phyloP scores from a whole-genome alignment of 2,113 vertebrate species.

The Scartelaos histophorus region DNA sequence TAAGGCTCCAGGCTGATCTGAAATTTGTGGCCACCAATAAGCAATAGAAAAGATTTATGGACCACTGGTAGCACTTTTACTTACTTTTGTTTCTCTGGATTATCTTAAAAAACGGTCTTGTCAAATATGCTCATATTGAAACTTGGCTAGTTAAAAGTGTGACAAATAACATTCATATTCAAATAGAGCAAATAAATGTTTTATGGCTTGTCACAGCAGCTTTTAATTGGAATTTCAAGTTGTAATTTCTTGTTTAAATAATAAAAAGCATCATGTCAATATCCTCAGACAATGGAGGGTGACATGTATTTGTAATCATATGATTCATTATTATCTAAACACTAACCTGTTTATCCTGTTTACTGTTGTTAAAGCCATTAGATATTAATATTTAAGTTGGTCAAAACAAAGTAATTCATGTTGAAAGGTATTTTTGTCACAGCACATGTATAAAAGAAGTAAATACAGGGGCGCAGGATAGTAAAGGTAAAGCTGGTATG shows the following conservation, averaged over 20 bases:
- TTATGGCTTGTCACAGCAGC: not conserved
- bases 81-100: not conserved
- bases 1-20: conserved; percentile 24
- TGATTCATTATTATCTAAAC: not conserved
- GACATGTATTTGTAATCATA: not conserved
- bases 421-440: not conserved
- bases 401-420: not conserved
- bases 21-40: conserved; percentile 21
- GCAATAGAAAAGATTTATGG: not conserved
- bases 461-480: not conserved
- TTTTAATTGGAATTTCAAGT: too few species aligned
- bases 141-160: too few species aligned
- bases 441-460: not conserved
- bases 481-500: not conserved
- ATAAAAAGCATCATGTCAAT: not conserved
- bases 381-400: not conserved
- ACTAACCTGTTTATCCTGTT: not conserved
- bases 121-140: too few species aligned
- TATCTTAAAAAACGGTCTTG: not conserved
- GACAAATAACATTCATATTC: not conserved
- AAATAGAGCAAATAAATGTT: not conserved
- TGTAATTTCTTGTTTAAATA: not conserved
- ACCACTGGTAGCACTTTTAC: not conserved
- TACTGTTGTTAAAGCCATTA: not conserved
- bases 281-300: not conserved